phyloP scores from a whole-genome alignment of 2,113 vertebrate species.

The Alligator mississippiensis region DNA sequence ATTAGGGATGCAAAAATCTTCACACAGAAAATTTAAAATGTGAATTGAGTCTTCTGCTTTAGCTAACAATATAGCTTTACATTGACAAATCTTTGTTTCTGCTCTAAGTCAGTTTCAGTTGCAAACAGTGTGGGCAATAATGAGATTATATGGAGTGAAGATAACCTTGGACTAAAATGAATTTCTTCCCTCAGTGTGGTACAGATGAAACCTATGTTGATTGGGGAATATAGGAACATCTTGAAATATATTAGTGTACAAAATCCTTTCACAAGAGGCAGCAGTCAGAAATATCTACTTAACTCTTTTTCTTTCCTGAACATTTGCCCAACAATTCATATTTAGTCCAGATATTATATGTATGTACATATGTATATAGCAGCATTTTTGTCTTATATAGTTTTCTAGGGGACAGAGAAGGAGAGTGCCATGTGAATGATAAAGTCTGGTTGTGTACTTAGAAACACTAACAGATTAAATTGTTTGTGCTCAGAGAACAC shows the following conservation, averaged over 20 bases:
- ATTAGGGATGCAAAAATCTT: not conserved
- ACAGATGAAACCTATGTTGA: not conserved
- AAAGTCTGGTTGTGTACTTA: not conserved
- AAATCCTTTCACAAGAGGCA: not conserved
- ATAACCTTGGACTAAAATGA: not conserved
- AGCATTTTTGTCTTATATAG: rapidly evolving
- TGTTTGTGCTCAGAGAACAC: not conserved
- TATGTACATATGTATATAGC: not conserved
- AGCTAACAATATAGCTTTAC: not conserved
- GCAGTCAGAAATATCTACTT: not conserved
- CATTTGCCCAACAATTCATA: not conserved
- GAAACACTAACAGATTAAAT: not conserved
- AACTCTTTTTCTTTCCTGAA: not conserved
- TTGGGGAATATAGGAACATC: not conserved
- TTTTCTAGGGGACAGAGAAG: not conserved
- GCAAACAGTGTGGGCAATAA: not conserved
- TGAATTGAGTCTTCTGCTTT: not conserved
- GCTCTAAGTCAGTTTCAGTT: not conserved
- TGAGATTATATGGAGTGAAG: not conserved
- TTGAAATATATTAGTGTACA: not conserved
- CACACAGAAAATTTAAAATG: rapidly evolving
- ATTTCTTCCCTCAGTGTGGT: not conserved
- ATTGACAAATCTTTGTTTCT: not conserved
- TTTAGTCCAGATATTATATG: not conserved
- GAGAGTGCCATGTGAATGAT: not conserved